Evolutionary conservation across 92 coral and sea anemone species (phyloP).

Genomic region (Porites lobata): DNA sequence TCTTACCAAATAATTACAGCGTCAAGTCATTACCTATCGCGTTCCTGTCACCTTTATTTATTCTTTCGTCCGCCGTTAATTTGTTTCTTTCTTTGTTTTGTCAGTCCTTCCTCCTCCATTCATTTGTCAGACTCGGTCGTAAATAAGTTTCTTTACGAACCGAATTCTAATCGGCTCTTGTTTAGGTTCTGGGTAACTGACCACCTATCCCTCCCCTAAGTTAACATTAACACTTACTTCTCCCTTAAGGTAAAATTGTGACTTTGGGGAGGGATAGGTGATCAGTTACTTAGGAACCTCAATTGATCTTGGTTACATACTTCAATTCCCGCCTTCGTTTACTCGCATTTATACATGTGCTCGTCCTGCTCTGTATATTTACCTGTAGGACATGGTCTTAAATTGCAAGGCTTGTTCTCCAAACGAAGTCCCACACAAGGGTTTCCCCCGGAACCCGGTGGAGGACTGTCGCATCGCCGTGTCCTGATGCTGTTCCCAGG

Average conservation of each 20-base stretch:
- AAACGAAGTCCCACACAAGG: constrained; percentile 32
- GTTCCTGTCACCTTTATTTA: not conserved
- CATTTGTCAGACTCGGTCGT: not conserved
- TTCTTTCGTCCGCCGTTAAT: not conserved
- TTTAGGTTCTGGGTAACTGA: no score
- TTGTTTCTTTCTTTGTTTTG: not conserved
- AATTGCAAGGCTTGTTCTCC: not conserved
- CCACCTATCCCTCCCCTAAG: no score
- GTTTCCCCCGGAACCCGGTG: constrained; percentile 55
- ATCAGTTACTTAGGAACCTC: no score
- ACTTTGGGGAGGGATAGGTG: no score
- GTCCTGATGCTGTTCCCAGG: constrained; percentile 39
- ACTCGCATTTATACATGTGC: constrained; percentile 3
- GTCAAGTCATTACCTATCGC: no score
- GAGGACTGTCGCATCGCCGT: constrained; percentile 46
- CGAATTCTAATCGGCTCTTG: no score
- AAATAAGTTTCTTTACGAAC: no score
- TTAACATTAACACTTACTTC: no score
- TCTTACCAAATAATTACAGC: no score
- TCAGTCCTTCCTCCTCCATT: not conserved
- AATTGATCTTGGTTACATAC: no score
- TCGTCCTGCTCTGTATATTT: not conserved
- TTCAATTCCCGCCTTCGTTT: not conserved
- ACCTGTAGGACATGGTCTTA: constrained; percentile 15
- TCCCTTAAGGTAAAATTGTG: no score